Evolutionary conservation across 2,113 vertebrate genomes (phyloP).

Genomic region (Puntigrus tetrazona): DNA sequence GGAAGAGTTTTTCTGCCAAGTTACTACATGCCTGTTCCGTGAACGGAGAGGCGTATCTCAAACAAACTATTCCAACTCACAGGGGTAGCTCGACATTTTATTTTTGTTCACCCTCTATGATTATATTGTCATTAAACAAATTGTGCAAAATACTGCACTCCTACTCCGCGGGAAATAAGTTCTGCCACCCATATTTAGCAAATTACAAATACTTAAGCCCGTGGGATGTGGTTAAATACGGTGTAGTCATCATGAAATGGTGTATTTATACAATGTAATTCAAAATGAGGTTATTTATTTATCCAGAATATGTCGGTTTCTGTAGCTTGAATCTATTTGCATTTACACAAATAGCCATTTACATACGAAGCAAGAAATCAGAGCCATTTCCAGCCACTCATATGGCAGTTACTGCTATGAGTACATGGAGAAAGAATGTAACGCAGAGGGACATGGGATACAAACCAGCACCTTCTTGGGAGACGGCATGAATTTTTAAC

Average conservation of each 20-base stretch:
- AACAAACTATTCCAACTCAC: constrained; percentile 31
- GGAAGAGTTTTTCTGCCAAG: constrained; percentile 6
- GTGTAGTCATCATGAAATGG: background rate
- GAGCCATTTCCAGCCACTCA: background rate
- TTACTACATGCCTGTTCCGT: background rate
- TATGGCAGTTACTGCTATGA: background rate
- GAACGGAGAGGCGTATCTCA: constrained; percentile 14
- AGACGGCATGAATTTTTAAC: background rate
- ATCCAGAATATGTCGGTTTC: background rate
- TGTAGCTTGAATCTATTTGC: background rate
- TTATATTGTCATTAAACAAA: constrained; percentile 44
- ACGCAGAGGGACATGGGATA: constrained; percentile 6
- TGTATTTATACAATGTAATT: background rate
- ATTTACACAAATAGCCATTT: constrained; percentile 31
- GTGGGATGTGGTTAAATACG: constrained; percentile 30
- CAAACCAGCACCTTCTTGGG: background rate
- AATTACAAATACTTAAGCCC: constrained; percentile 42
- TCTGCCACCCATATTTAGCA: constrained; percentile 30
- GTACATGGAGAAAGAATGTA: background rate
- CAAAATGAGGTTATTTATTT: background rate
- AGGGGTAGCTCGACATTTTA: constrained; percentile 5
- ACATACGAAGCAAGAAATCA: background rate
- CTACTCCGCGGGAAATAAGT: constrained; percentile 31
- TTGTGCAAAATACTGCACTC: constrained; percentile 42
- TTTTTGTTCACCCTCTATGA: constrained; percentile 7